Conservation (phyloP, 2,888 invertebrate genomes). For the Aleiodes testaceus region DNA sequence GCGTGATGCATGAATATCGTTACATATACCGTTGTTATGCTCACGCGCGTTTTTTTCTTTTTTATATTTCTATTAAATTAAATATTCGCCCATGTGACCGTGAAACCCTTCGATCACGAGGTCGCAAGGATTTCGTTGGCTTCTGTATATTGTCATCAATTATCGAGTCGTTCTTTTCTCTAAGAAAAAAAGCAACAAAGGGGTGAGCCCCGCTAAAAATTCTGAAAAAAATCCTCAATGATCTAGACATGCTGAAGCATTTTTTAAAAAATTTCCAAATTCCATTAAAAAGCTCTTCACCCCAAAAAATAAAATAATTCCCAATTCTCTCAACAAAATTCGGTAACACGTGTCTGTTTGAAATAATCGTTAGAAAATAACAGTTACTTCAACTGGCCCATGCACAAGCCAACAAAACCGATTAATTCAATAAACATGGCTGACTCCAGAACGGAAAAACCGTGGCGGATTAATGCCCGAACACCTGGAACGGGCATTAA, state of each 20-base stretch:
- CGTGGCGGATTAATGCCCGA: slow-evolving; percentile 23
- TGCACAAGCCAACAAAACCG: slow-evolving; percentile 10
- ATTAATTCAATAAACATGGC: neutral
- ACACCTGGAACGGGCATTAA: slow-evolving; percentile 42
- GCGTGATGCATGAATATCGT: slow-evolving; percentile 34
- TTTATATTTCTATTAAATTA: slow-evolving; percentile 41
- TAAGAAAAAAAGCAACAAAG: no score
- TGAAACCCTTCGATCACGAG: slow-evolving; percentile 63
- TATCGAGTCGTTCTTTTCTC: neutral
- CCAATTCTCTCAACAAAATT: neutral
- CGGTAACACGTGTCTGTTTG: neutral
- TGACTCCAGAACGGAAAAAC: neutral
- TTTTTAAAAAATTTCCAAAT: no score
- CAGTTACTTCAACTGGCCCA: no score
- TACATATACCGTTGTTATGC: slow-evolving; percentile 31
- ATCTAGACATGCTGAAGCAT: no score
- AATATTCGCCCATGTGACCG: slow-evolving; percentile 51
- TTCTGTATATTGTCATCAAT: slow-evolving; percentile 50
- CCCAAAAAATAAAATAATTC: no score
- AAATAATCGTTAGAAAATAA: neutral
- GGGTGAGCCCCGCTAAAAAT: no score
- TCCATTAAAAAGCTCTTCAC: no score
- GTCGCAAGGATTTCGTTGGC: slow-evolving; percentile 55
- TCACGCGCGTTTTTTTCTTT: slow-evolving; percentile 32
- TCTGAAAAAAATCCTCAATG: no score